Evolutionary conservation across 2,113 vertebrate species (phyloP).

Genomic region (Lagopus muta): DNA sequence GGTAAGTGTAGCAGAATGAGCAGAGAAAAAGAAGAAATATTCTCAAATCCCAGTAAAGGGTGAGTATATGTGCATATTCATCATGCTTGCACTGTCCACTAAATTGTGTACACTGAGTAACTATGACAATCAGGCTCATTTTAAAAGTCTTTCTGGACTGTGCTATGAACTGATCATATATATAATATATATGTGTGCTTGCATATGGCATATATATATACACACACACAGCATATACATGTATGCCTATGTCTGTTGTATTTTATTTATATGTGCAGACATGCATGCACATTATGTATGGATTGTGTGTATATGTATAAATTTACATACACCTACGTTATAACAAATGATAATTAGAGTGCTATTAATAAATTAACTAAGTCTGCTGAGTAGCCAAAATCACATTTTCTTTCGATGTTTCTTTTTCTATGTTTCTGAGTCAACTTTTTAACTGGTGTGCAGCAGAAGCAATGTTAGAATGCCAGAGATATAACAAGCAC

Average conservation of each 20-base stretch:
- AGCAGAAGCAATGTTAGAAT: slow-evolving; percentile 50
- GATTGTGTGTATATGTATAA: slow-evolving; percentile 81
- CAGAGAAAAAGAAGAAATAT: slow-evolving; percentile 34
- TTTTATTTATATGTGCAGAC: slow-evolving; percentile 80
- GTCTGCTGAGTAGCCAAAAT: slow-evolving; percentile 74
- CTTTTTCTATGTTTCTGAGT: slow-evolving; percentile 51
- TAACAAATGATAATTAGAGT: slow-evolving; percentile 72
- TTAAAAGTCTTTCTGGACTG: slow-evolving; percentile 64
- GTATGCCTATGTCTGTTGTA: slow-evolving; percentile 78
- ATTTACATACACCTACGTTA: slow-evolving; percentile 70
- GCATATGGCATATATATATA: slow-evolving; percentile 70
- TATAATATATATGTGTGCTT: slow-evolving; percentile 70
- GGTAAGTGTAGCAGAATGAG: slow-evolving; percentile 26
- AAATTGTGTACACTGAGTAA: slow-evolving; percentile 49
- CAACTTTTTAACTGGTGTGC: slow-evolving; percentile 48
- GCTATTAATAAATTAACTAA: slow-evolving; percentile 74
- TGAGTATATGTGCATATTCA: slow-evolving; percentile 57
- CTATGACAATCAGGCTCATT: slow-evolving; percentile 73
- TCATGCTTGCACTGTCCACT: slow-evolving; percentile 64
- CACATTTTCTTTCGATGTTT: slow-evolving; percentile 56
- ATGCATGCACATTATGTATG: slow-evolving; percentile 68
- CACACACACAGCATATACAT: slow-evolving; percentile 72
- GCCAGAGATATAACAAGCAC: slow-evolving; percentile 32
- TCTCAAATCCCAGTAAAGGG: slow-evolving; percentile 13
- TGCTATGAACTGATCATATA: slow-evolving; percentile 68